Conservation (phyloP, 2,797 vertebrate species). For the Pampus argenteus region DNA sequence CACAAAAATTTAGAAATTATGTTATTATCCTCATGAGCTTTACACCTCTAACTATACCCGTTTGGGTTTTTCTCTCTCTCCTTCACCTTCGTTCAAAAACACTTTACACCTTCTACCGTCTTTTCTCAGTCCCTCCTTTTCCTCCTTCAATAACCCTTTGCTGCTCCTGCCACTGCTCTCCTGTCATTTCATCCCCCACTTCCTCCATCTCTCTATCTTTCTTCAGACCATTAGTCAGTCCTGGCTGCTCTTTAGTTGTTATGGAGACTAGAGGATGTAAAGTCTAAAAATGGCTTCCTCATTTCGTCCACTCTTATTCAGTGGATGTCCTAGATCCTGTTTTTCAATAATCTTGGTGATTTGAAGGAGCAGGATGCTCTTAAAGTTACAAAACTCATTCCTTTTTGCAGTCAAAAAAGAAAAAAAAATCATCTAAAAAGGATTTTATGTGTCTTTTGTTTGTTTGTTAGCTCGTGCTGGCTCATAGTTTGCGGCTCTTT, state of each 20-base stretch:
- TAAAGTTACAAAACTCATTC: not conserved
- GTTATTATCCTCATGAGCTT: slow-evolving; percentile 55
- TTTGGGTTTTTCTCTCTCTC: slow-evolving; percentile 16
- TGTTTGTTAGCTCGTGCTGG: not conserved
- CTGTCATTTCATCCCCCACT: slow-evolving; percentile 52
- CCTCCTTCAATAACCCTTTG: slow-evolving; percentile 11
- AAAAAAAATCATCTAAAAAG: not conserved
- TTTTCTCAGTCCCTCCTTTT: slow-evolving; percentile 12
- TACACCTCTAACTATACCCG: slow-evolving; percentile 52
- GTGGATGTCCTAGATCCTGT: slow-evolving; percentile 26
- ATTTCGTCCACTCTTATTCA: slow-evolving; percentile 49
- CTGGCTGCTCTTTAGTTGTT: slow-evolving; percentile 70
- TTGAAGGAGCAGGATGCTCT: not conserved
- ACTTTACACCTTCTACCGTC: not conserved
- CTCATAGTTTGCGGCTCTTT: not conserved
- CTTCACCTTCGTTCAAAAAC: slow-evolving; percentile 13
- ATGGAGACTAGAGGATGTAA: slow-evolving; percentile 65
- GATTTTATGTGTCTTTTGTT: not conserved
- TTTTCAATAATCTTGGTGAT: not conserved
- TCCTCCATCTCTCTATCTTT: slow-evolving; percentile 58
- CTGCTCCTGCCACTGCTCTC: slow-evolving; percentile 25
- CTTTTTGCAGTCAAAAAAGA: not conserved
- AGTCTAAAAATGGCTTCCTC: slow-evolving; percentile 68
- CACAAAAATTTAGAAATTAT: slow-evolving; percentile 70
- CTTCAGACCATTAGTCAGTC: slow-evolving; percentile 67